Conservation (phyloP, 1,140 invertebrate genomes). For the honey bee (Apis mellifera) region DNA sequence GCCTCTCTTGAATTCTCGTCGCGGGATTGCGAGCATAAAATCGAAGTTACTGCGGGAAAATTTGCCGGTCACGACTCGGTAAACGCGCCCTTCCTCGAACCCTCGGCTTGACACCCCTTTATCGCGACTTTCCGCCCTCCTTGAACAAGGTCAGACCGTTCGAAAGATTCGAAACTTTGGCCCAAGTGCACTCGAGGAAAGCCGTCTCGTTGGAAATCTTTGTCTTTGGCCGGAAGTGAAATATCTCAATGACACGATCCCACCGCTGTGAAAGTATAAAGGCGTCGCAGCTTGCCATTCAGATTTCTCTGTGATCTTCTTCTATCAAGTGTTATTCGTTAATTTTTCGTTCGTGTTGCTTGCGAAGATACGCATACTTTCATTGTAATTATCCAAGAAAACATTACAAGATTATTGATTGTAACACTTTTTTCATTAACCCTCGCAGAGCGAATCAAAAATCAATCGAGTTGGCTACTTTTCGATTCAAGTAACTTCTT, state of each 20-base stretch:
- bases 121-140: neutral
- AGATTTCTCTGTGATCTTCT: no score
- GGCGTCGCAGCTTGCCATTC: no score
- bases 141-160: neutral
- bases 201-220: neutral
- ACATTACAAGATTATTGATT: no score
- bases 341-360: no score
- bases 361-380: no score
- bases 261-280: neutral
- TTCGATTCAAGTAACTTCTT: no score
- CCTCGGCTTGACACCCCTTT: neutral
- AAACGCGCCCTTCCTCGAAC: neutral
- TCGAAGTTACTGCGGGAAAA: slow-evolving; percentile 1
- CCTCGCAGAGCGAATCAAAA: no score
- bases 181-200: neutral
- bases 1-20: slow-evolving; percentile 7
- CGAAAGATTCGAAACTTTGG: neutral
- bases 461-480: no score
- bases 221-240: no score
- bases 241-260: neutral
- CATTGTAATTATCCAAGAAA: no score
- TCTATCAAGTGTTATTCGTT: no score
- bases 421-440: no score
- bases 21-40: neutral
- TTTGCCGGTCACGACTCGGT: neutral